phyloP scores from a whole-genome alignment of 2,888 invertebrate genomes.

The Chrysina gloriosa region DNA sequence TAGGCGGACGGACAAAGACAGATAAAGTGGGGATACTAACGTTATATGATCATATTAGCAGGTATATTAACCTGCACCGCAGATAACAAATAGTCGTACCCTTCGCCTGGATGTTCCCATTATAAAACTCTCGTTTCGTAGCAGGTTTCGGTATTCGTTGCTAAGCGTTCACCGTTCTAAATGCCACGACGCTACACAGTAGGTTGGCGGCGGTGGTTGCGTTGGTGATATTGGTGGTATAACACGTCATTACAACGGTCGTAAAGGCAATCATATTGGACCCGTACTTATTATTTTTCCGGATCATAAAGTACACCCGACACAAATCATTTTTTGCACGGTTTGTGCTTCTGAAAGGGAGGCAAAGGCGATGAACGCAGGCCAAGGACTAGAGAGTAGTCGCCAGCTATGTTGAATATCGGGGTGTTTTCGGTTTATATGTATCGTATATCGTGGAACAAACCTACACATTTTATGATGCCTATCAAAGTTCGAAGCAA shows the following conservation, averaged over 20 bases:
- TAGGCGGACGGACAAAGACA: not conserved
- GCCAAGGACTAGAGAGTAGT: constrained; percentile 48
- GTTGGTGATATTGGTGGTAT: constrained; percentile 30
- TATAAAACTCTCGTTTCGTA: constrained; percentile 33
- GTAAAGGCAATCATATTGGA: constrained; percentile 59
- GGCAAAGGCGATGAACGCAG: constrained; percentile 49
- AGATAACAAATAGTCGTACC: constrained; percentile 41
- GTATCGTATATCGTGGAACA: constrained; percentile 57
- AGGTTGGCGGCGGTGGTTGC: constrained; percentile 1
- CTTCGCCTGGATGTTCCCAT: constrained; percentile 35
- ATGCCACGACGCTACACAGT: not conserved
- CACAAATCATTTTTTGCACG: constrained; percentile 54
- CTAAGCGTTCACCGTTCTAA: not conserved
- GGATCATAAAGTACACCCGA: constrained; percentile 56
- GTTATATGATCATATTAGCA: constrained; percentile 40
- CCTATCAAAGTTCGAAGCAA: constrained; percentile 48
- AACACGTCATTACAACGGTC: constrained; percentile 57
- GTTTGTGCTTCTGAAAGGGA: constrained; percentile 39
- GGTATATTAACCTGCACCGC: constrained; percentile 40
- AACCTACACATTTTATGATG: constrained; percentile 54
- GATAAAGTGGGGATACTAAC: constrained; percentile 1
- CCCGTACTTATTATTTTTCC: constrained; percentile 60
- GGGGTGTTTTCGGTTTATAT: constrained; percentile 49
- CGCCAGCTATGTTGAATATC: constrained; percentile 50
- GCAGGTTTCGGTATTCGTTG: not conserved